These are phyloP conservation scores for Campoplex nolae DNA, from an alignment of 2,888 invertebrate genomes.

Conservation along the genomic window DNA sequence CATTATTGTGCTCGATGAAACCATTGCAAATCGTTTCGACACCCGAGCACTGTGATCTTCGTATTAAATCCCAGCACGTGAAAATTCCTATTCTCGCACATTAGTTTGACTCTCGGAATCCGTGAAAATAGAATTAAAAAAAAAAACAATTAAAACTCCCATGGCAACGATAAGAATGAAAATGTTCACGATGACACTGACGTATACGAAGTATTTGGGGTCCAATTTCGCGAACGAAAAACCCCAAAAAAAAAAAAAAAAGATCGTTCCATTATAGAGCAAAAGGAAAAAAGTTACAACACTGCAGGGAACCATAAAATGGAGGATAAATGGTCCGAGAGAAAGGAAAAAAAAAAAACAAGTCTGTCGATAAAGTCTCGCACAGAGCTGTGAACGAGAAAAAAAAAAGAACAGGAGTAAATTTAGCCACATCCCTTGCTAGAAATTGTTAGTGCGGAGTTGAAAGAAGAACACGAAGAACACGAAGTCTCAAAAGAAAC, in stretches of 20 bases:
- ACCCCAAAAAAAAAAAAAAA: neutral
- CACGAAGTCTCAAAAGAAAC: conserved; percentile 12
- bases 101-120: neutral
- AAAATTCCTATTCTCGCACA: neutral
- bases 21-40: neutral
- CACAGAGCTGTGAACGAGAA: neutral
- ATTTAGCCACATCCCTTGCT: neutral
- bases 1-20: neutral
- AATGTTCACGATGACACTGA: neutral
- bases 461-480: conserved; percentile 11
- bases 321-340: neutral
- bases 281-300: neutral
- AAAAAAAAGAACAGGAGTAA: neutral
- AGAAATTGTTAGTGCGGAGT: neutral
- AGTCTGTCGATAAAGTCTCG: conserved; percentile 6
- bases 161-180: neutral
- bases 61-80: conserved; percentile 27
- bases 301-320: conserved; percentile 7
- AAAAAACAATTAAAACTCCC: neutral
- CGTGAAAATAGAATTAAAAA: neutral
- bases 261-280: neutral
- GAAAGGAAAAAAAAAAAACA: neutral
- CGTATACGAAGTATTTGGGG: neutral
- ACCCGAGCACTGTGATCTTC: conserved; percentile 31
- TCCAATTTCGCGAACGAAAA: neutral